Percentiles rank a stretch among this genome's conserved stretches.
Evolutionary conservation across 2,888 invertebrate genomes (phyloP).

Genomic region (Acanthosepion pharaonis): DNA sequence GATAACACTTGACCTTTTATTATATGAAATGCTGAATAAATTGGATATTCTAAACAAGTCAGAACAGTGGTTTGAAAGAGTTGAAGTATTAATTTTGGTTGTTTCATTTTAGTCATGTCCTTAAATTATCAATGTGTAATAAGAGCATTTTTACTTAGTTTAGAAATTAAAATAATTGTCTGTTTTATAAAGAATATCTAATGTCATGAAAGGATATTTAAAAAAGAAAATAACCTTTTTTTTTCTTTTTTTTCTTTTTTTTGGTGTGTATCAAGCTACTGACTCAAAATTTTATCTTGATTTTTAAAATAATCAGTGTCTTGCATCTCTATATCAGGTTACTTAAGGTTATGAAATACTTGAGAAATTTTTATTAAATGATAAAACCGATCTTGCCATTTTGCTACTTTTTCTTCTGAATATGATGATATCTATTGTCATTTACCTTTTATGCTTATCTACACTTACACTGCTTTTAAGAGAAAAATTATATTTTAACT

Average conservation of each 20-base stretch:
- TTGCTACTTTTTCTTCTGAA: no score
- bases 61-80: not conserved
- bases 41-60: not conserved
- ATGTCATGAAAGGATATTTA: no score
- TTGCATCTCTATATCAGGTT: not conserved
- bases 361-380: no score
- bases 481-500: no score
- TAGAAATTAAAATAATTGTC: not conserved
- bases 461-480: no score
- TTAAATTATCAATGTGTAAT: not conserved
- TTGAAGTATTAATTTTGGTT: not conserved
- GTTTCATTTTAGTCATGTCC: not conserved
- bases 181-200: not conserved
- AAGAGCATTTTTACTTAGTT: not conserved
- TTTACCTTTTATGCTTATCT: no score
- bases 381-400: no score
- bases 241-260: no score
- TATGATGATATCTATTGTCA: no score
- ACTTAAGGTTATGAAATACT: not conserved
- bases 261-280: no score
- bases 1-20: constrained; percentile 10
- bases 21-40: not conserved
- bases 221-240: no score
- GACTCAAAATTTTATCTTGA: no score
- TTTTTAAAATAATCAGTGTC: not conserved